Percentiles rank a stretch among this genome's conserved stretches.
These are phyloP conservation scores for Ahaetulla prasina DNA, from an alignment of 2,113 vertebrate genomes.

Conservation along the genomic window DNA sequence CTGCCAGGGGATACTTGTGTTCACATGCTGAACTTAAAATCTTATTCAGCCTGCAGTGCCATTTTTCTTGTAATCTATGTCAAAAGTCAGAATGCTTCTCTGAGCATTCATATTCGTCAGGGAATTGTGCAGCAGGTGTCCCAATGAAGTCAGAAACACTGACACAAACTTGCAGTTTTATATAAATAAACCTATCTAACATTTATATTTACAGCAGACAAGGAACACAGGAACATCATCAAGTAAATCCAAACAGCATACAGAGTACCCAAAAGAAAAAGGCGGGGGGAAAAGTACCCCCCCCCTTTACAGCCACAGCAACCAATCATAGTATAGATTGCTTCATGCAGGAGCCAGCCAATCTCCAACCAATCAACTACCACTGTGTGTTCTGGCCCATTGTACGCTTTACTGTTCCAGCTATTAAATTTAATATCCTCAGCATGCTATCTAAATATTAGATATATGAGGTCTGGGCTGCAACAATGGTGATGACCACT, in stretches of 20 bases:
- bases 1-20: background rate
- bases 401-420: background rate
- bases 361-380: background rate
- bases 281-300: fast-evolving
- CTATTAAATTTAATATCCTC: background rate
- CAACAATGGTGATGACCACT: background rate
- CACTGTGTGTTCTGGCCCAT: background rate
- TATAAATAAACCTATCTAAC: background rate
- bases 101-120: background rate
- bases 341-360: background rate
- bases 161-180: background rate
- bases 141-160: background rate
- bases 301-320: background rate
- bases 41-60: background rate
- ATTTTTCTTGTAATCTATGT: background rate
- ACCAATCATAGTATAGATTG: background rate
- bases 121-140: background rate
- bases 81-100: background rate
- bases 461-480: background rate
- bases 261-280: background rate
- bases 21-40: background rate
- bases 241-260: background rate
- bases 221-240: background rate
- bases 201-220: background rate
- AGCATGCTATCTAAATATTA: background rate